phyloP scores from a whole-genome alignment of 2,888 invertebrate species.

The Baronia brevicornis region DNA sequence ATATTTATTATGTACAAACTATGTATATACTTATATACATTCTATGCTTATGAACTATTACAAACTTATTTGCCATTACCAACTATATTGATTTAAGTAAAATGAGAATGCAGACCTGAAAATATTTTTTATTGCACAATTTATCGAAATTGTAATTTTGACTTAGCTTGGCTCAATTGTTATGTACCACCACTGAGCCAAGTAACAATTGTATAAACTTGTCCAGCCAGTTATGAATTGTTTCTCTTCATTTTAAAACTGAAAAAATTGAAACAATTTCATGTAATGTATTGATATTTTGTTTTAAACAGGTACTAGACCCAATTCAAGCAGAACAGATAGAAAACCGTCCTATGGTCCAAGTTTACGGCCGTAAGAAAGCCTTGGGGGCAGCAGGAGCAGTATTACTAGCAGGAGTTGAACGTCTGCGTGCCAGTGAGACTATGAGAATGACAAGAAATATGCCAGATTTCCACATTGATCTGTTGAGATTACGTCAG shows the following conservation, averaged over 20 bases:
- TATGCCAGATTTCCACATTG: slow-evolving; percentile 94
- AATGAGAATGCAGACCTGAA: no score
- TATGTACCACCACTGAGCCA: no score
- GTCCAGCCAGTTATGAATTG: no score
- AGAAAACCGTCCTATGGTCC: slow-evolving; percentile 90
- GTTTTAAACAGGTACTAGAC: slow-evolving; percentile 77
- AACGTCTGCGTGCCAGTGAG: slow-evolving; percentile 89
- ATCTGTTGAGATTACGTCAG: slow-evolving; percentile 89
- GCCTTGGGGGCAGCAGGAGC: slow-evolving; percentile 90
- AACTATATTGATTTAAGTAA: no score
- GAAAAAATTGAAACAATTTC: background rate
- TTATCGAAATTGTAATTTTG: no score
- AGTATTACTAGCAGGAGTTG: slow-evolving; percentile 89
- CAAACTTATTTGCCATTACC: no score
- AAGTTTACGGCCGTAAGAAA: slow-evolving; percentile 94
- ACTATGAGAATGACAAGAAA: slow-evolving; percentile 82
- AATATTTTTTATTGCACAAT: no score
- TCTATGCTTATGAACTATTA: no score
- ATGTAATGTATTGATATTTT: background rate
- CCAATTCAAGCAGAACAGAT: slow-evolving; percentile 89
- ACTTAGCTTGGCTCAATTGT: no score
- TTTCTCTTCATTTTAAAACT: background rate
- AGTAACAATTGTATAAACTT: background rate
- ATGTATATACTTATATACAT: no score
- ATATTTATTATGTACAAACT: no score